phyloP scores from a whole-genome alignment of 2,113 vertebrate species.

The Hyaena hyaena region DNA sequence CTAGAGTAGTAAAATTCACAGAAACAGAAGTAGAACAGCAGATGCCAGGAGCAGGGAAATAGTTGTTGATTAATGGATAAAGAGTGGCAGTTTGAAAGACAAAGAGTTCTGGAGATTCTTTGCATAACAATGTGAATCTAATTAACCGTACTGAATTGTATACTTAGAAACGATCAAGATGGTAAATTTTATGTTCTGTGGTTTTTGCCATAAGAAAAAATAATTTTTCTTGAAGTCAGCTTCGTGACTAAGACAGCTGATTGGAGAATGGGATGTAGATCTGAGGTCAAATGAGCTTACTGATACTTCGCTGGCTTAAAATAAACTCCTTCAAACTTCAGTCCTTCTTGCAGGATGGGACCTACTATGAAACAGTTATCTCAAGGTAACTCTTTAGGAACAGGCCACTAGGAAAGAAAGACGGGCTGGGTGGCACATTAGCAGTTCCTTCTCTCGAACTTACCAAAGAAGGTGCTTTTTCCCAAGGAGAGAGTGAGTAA shows the following conservation, averaged over 20 bases:
- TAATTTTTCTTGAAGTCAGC: neutral
- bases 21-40: neutral
- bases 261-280: neutral
- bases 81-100: slow-evolving; percentile 4
- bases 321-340: neutral
- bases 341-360: neutral
- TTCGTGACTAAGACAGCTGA: neutral
- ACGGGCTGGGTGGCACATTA: neutral
- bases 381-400: neutral
- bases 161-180: neutral
- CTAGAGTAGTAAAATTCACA: neutral
- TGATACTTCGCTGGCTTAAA: neutral
- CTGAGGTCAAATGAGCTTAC: neutral
- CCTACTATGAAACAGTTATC: neutral
- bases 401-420: neutral
- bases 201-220: neutral
- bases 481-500: neutral
- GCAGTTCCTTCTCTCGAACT: neutral
- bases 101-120: neutral
- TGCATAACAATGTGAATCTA: neutral
- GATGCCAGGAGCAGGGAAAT: neutral
- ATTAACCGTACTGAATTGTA: neutral
- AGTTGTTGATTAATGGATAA: neutral
- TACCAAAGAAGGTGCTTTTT: neutral
- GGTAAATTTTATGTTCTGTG: neutral